Base-by-base conservation (phyloP, 2,888 invertebrate species). In the Anthrax anthrax region DNA sequence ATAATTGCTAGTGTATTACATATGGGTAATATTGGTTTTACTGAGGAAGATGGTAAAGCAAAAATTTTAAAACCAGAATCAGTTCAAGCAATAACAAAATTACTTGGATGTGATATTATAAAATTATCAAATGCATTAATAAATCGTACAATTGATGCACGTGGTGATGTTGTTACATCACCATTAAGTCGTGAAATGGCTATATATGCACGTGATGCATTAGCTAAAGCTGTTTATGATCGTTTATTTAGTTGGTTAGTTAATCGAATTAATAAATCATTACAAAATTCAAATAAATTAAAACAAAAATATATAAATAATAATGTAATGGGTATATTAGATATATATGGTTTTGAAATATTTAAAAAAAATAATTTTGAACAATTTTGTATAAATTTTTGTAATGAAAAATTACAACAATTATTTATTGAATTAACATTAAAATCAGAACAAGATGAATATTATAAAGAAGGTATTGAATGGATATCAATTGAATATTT, bases 321-420 rank as follows among this genome's bases (percentile, higher is more conserved):
- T 50, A 80, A 79, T 18, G 83, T 90, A 1, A 87, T 92, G 70
- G 92, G 92, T 2, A 87, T 94, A 55, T 69, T 94, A 54, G 92
- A 94, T 64, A 94, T 94, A 57, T 94, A 94, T 58, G 94, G 92
- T 42, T 94, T 94, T 63, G 92, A 94, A 69, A 89, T 94, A 54
- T 91, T 94, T 71, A 78, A 85, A 44, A 82, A 78, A 55, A 94
- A 94, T 62, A 85, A 85, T 82, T 65, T 61, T 50, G 64, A 66
- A 65, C 92, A 94, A 68, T 86, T 94, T 64, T 92, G 92, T 71
- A 94, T 94, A 52, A 94, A 94, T 70, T 92, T 86, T 71, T 94
- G 92, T 66, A 94, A 94, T 64, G 92, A 94, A 70, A 94, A 94
- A 66, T 74, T 94, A 50, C 92, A 94, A 64, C 92, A 94, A 67